Conservation (phyloP, 2,888 invertebrate genomes). For the Synergus gifuensis region DNA sequence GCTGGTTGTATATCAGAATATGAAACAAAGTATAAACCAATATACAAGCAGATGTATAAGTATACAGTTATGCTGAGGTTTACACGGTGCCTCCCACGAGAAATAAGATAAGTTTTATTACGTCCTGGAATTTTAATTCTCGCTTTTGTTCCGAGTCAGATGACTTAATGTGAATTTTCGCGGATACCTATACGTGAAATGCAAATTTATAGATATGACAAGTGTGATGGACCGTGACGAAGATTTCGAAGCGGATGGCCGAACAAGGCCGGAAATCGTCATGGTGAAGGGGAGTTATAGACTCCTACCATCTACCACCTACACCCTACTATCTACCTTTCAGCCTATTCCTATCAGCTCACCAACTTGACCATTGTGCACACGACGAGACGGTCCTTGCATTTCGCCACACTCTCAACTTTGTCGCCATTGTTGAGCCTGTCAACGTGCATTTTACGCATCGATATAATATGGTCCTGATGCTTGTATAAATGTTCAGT, state of each 20-base stretch:
- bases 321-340: background rate
- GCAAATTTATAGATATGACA: slow-evolving; percentile 52
- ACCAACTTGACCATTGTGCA: slow-evolving; percentile 61
- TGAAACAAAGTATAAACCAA: background rate
- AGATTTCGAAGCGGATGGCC: slow-evolving; percentile 35
- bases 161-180: slow-evolving; percentile 46
- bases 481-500: slow-evolving; percentile 2
- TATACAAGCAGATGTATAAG: background rate
- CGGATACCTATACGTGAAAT: slow-evolving; percentile 39
- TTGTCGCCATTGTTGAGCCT: slow-evolving; percentile 64
- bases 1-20: background rate
- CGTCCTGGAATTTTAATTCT: slow-evolving; percentile 6
- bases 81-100: background rate
- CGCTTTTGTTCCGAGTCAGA: slow-evolving; percentile 3
- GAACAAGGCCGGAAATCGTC: slow-evolving; percentile 27
- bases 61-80: background rate
- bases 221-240: slow-evolving; percentile 42
- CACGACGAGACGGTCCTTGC: slow-evolving; percentile 45
- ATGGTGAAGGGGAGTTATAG: slow-evolving; percentile 1
- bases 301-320: background rate
- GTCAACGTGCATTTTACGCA: slow-evolving; percentile 50
- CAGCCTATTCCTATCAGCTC: slow-evolving; percentile 16
- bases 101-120: slow-evolving; percentile 40
- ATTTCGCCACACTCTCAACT: slow-evolving; percentile 63
- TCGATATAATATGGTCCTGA: slow-evolving; percentile 4